A percentile compares a stretch with the other conserved stretches of the same genome.
phyloP scores from a whole-genome alignment of 1,140 invertebrate species.

The Limonius californicus region DNA sequence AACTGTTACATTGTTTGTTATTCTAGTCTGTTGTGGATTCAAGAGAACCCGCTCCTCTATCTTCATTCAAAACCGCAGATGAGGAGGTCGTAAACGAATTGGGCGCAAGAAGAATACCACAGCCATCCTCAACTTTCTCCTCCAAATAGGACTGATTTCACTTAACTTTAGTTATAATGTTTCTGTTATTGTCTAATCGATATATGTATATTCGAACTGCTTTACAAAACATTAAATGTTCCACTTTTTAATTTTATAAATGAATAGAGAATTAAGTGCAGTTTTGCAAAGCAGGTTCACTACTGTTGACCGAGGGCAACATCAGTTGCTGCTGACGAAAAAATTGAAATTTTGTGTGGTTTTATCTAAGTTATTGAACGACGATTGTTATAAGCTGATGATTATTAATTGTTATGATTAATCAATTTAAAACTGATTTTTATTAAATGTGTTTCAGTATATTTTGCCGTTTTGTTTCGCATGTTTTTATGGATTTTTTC shows the following conservation, averaged over 20 bases:
- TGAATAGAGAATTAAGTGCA: neutral
- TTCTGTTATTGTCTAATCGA: neutral
- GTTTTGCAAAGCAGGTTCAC: neutral
- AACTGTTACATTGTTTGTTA: too few relatives aligned
- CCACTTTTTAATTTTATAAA: conserved; percentile 8
- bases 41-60: conserved; percentile 20
- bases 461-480: conserved; percentile 16
- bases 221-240: neutral
- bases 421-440: conserved; percentile 33
- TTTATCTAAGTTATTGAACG: conserved; percentile 25
- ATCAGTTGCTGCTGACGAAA: conserved; percentile 5
- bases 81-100: conserved; percentile 1
- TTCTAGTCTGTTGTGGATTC: conserved; percentile 29
- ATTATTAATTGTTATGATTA: conserved; percentile 30
- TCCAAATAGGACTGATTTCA: conserved; percentile 32
- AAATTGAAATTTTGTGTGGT: conserved; percentile 10
- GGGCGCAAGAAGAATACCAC: neutral
- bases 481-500: too few relatives aligned
- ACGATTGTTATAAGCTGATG: conserved; percentile 28
- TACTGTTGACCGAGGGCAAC: neutral
- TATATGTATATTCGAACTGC: conserved; percentile 5
- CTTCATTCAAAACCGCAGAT: conserved; percentile 5
- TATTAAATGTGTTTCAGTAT: conserved; percentile 35
- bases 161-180: neutral
- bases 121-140: neutral